These are phyloP conservation scores for Eristalinus sepulchralis DNA, from an alignment of 2,888 invertebrate genomes.

Conservation along the genomic window DNA sequence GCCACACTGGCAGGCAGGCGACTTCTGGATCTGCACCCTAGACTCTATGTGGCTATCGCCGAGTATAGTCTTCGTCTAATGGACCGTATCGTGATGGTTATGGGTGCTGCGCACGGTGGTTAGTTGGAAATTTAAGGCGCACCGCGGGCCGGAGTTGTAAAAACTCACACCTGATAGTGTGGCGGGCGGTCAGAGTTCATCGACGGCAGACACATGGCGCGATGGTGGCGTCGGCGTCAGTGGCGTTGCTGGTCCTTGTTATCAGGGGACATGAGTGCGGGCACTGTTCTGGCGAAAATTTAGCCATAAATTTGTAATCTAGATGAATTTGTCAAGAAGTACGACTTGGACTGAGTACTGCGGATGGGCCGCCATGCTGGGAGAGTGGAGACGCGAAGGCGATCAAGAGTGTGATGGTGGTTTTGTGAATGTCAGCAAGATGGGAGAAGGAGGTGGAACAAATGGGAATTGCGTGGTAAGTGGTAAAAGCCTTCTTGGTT, in stretches of 20 bases:
- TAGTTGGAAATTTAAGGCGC: slow-evolving; percentile 41
- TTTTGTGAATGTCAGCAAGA: neutral
- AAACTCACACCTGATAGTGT: slow-evolving; percentile 64
- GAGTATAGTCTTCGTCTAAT: slow-evolving; percentile 50
- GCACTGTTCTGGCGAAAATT: slow-evolving; percentile 19
- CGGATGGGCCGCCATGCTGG: neutral
- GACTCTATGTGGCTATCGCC: slow-evolving; percentile 36
- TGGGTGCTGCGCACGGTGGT: slow-evolving; percentile 49
- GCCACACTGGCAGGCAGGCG: neutral
- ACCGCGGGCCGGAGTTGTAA: slow-evolving; percentile 29
- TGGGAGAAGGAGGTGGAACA: neutral
- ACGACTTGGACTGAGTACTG: neutral
- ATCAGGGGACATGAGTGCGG: slow-evolving; percentile 38
- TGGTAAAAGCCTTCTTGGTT: too few relatives aligned
- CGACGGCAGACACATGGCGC: neutral
- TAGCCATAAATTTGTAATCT: slow-evolving; percentile 63
- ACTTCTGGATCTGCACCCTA: slow-evolving; percentile 29
- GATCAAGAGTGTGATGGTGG: neutral
- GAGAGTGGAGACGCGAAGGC: neutral
- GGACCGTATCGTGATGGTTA: slow-evolving; percentile 66
- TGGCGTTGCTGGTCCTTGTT: slow-evolving; percentile 42
- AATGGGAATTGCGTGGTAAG: too few relatives aligned
- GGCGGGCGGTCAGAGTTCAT: slow-evolving; percentile 32
- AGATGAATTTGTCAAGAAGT: slow-evolving; percentile 58
- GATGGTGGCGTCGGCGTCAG: neutral